These are phyloP conservation scores for Pheosia tremula DNA, from an alignment of 2,888 invertebrate genomes.

Conservation along the genomic window DNA sequence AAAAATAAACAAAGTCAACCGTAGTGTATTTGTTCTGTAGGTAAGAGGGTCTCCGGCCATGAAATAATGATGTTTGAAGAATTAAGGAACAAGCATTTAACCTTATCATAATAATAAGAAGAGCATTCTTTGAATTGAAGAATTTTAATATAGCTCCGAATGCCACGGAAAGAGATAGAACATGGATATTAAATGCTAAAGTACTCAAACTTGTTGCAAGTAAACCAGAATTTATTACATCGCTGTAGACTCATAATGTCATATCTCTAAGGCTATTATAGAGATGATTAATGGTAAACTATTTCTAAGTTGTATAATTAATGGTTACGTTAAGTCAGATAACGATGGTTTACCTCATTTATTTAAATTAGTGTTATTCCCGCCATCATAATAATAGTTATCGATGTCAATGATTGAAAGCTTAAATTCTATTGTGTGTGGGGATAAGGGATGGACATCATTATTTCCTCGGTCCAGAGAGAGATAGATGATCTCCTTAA, in stretches of 20 bases:
- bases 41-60: slow-evolving; percentile 62
- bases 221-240: slow-evolving; percentile 39
- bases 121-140: slow-evolving; percentile 44
- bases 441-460: slow-evolving; percentile 46
- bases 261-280: slow-evolving; percentile 43
- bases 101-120: slow-evolving; percentile 43
- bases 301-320: background rate
- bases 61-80: slow-evolving; percentile 73
- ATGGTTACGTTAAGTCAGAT: background rate
- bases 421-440: slow-evolving; percentile 38
- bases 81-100: slow-evolving; percentile 58
- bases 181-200: slow-evolving; percentile 17
- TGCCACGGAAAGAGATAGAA: slow-evolving; percentile 17
- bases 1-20: slow-evolving; percentile 77
- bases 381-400: slow-evolving; percentile 47
- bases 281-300: background rate
- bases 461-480: slow-evolving; percentile 40
- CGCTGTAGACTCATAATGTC: slow-evolving; percentile 45
- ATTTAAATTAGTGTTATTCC: slow-evolving; percentile 43
- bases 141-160: slow-evolving; percentile 42
- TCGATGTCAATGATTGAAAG: slow-evolving; percentile 54
- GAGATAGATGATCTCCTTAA: slow-evolving; percentile 59
- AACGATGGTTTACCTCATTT: slow-evolving; percentile 9
- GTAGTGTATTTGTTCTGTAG: slow-evolving; percentile 74
- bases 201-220: slow-evolving; percentile 24